Evolutionary conservation across 2,113 vertebrate genomes (phyloP).

Genomic region (Miniopterus natalensis): DNA sequence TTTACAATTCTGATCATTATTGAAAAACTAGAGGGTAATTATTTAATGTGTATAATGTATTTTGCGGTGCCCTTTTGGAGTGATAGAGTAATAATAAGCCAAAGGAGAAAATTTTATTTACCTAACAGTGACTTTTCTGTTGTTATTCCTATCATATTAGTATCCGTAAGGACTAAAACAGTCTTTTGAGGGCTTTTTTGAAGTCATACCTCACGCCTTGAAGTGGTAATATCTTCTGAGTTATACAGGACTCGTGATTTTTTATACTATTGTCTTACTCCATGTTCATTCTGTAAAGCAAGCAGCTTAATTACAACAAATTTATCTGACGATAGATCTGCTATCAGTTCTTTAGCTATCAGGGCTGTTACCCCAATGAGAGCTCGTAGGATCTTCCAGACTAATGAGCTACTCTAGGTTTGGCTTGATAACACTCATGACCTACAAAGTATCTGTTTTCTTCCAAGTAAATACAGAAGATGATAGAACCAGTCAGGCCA

Average conservation of each 20-base stretch:
- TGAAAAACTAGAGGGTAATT: not conserved
- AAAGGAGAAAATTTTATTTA: not conserved
- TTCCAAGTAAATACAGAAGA: not conserved
- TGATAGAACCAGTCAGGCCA: not conserved
- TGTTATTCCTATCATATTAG: constrained; percentile 7
- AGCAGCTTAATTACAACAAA: constrained; percentile 6
- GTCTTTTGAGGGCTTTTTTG: not conserved
- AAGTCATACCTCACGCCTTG: not conserved
- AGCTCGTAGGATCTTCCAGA: not conserved
- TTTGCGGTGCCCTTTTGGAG: not conserved
- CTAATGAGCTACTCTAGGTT: not conserved
- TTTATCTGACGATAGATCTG: not conserved
- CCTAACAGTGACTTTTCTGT: not conserved
- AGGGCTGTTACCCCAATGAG: not conserved
- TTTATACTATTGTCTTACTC: not conserved
- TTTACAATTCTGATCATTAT: not conserved
- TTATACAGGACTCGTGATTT: not conserved
- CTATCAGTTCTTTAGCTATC: not conserved
- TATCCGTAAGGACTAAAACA: not conserved
- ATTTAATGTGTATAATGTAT: not conserved
- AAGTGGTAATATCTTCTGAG: not conserved
- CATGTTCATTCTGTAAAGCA: constrained; percentile 9
- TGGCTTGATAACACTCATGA: not conserved
- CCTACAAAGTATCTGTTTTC: not conserved
- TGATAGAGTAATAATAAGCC: not conserved